Evolutionary conservation across 2,888 invertebrate species (phyloP), one percentile per base, ranked within the genome.

Genomic region (Hybos culiciformis): DNA sequence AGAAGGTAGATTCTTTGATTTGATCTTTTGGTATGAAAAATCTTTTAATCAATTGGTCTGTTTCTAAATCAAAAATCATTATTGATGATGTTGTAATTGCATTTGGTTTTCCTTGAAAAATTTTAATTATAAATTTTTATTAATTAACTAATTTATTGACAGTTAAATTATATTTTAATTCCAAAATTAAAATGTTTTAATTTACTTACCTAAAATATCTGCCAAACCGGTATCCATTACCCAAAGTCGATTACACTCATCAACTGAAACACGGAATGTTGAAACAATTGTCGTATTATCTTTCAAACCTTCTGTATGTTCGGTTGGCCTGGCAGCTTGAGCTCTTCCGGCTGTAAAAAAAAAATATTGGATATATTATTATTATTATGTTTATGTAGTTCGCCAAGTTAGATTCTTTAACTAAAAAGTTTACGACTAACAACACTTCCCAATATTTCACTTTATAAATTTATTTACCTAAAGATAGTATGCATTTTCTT

Each of bases 231-330:
- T 78, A 57, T 87, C 86, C 64, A 87, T 72, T 5, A 83, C 79
- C 86, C 87, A 87, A 8, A 87, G 70, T 36, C 87, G 73, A 59
- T 84, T 83, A 54, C 87, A 87, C 5, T 70, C 70, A 58, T 87
- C 87, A 1, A 80, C 77, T 49, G 71, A 73, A 18, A 83, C 68
- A 46, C 87, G 73, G 62, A 84, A 84, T 5, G 80, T 80, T 3
- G 80, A 85, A 40, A 83, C 68, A 34, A 83, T 74, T 1, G 75
- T 74, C 43, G 72, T 71, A 48, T 80, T 75, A 39, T 74, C 68
- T 31, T 69, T 68, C 4, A 75, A 52, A 23, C 61, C 61, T 5
- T 65, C 67, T 2, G 65, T 67, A 7, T 61, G 55, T 45, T 70
- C 71, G 24, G 57, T 57, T 0, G 63, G 57, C 51, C 65, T 67